phyloP scores from a whole-genome alignment of 1,140 invertebrate species.

The Bradysia coprophila region DNA sequence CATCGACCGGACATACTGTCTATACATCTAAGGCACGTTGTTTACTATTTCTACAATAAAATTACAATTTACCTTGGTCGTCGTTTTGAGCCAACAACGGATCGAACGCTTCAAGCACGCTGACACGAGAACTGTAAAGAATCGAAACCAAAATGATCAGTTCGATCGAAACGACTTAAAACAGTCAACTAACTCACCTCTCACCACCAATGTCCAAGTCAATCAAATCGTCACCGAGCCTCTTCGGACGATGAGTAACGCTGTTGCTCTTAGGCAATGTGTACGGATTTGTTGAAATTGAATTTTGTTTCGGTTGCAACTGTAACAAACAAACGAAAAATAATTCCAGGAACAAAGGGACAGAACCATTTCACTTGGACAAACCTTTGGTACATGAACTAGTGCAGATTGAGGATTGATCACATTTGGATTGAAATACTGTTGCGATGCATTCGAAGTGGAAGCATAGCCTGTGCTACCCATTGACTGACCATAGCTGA shows the following conservation, averaged over 20 bases:
- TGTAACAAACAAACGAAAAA: no score
- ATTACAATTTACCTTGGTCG: conserved; percentile 11
- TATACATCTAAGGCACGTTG: no score
- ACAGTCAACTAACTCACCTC: conserved; percentile 17
- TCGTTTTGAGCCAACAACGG: conserved; percentile 42
- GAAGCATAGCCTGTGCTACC: no score
- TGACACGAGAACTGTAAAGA: conserved; percentile 33
- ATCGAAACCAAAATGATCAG: conserved; percentile 5
- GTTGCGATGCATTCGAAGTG: no score
- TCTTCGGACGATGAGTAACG: background rate
- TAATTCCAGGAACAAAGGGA: no score
- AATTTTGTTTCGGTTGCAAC: background rate
- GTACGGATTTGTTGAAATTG: background rate
- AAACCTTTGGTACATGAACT: background rate
- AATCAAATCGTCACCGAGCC: conserved; percentile 25
- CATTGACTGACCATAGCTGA: no score
- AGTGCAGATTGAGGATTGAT: background rate
- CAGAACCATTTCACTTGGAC: no score
- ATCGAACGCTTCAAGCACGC: conserved; percentile 69
- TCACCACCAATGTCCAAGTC: conserved; percentile 23
- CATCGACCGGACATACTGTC: no score
- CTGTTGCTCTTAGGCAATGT: no score
- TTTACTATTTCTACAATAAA: background rate
- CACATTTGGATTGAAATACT: no score
- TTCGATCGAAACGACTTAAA: background rate